Evolutionary conservation across 1,140 invertebrate species (phyloP), one percentile per base, ranked within the genome.

Genomic region (Drosophila teissieri): DNA sequence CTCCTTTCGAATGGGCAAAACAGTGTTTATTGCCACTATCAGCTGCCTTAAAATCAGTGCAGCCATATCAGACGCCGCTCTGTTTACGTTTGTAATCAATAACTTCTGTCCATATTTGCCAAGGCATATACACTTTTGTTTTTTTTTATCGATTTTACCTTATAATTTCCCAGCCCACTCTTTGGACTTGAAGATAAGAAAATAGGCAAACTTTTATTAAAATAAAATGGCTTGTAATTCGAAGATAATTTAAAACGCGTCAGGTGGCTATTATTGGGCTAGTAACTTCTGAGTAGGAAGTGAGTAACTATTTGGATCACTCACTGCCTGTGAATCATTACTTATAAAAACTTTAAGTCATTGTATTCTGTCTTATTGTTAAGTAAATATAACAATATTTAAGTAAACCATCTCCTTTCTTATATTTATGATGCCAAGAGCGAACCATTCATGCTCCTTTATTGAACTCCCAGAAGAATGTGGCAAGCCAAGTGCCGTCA

Each of bases 11-110:
- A 48, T 55, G 48, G 14, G 10, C 48, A 34, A 48, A 55, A 36
- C 22, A 57, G 48, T 49, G 39, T 48, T 34, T 49, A 70, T 52
- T 22, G 8, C 31, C 31, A n/a, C 4, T 72, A 72, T 72, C 65
- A 17, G 52, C 10, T 17, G 12, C 37, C 4, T 49, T 31, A 57
- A 70, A 72, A 72, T 72, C 65, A 70, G 44, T 72, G 52, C 40
- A 70, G 37, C 27, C 46, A 56, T 39, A 27, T 57, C 67, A 56
- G 42, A 48, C 67, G 63, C 6, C 64, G 44, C 65, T 48, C 53
- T 72, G 68, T 72, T 72, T 72, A 72, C 68, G 51, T 27, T 37
- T 70, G 68, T 70, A 72, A 72, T 72, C 68, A 72, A 72, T 72
- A 49, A 72, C 53, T 49, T 14, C 64, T 72, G 64, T 72, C 65